Percentiles rank a stretch among this genome's conserved stretches.
These are phyloP conservation scores for Anthophora plumipes DNA, from an alignment of 2,888 invertebrate species.

Conservation along the genomic window DNA sequence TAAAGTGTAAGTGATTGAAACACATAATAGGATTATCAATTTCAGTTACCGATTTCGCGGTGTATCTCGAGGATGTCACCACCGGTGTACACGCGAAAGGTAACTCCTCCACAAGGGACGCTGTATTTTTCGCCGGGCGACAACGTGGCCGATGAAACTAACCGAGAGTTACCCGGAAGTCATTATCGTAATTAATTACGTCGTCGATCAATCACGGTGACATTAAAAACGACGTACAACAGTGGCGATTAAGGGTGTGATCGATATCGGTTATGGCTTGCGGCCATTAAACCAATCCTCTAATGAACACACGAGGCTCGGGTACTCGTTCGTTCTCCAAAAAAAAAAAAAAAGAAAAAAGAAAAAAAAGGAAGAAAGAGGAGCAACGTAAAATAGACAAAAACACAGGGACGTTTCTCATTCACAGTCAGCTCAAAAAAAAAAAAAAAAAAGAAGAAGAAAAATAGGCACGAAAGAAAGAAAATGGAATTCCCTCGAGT, in stretches of 20 bases:
- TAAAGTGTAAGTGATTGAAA: too few relatives aligned
- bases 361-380: background rate
- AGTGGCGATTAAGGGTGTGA: constrained; percentile 54
- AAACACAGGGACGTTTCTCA: too few relatives aligned
- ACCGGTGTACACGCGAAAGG: too few relatives aligned
- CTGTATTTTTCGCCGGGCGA: constrained; percentile 13
- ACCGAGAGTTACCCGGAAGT: constrained; percentile 8
- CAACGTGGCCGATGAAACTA: constrained; percentile 30
- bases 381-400: background rate
- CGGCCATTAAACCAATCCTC: constrained; percentile 37
- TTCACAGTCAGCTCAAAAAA: background rate
- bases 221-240: constrained; percentile 44
- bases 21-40: too few relatives aligned
- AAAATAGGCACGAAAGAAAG: too few relatives aligned
- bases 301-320: constrained; percentile 34
- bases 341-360: too few relatives aligned
- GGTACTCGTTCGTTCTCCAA: background rate
- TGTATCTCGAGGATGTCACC: too few relatives aligned
- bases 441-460: too few relatives aligned
- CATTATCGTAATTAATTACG: constrained; percentile 59
- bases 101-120: background rate
- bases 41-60: too few relatives aligned
- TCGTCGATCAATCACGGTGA: constrained; percentile 58
- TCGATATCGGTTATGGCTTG: constrained; percentile 29
- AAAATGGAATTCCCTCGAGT: background rate